Evolutionary conservation across 1,140 invertebrate species (phyloP), one percentile per base, ranked within the genome.

Genomic region (Pogonomyrmex californicus): DNA sequence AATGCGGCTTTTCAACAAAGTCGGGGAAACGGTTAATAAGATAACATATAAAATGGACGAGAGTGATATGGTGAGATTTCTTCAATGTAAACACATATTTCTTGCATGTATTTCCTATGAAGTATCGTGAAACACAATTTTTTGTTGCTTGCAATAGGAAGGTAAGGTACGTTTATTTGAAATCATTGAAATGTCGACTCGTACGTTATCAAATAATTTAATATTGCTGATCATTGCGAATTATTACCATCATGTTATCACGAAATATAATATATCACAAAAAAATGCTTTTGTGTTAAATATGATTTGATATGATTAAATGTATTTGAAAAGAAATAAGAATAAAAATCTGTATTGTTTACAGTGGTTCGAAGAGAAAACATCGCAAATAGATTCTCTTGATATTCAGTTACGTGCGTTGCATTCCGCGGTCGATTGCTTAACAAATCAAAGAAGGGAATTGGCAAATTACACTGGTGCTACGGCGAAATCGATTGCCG

Each of bases 1-100:
- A 36, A 97, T 99, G 95, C 96, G 99, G 85, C 96, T 99, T 0
- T 99, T 99, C 92, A 99, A 98, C 93, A 98, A 98, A 96, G 97
- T 99, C 76, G 99, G 99, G 36, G 99, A 99, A 95, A 99, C 99
- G 66, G 98, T 99, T 63, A 99, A 99, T 93, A 99, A 99, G 96
- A 99, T 99, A 82, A 99, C 99, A 4, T 99, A 99, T 95, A 99
- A 99, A 96, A 99, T 99, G 99, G 99, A 99, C 94, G 99, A 99
- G 96, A 98, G 97, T 91, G 99, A 99, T 96, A 97, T 98, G 87
- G 99, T 99, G 96, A 97, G 96, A 86, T 85, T 77, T 62, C 58
- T 60, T 75, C 17, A 82, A 68, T 87, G 71, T 54, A 33, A 68
- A 62, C 23, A 76, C 17, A 36, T 38, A 81, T 81, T 83, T 89